Percentiles rank a stretch among this genome's conserved stretches.
These are phyloP conservation scores for Epinephelus fuscoguttatus DNA, from an alignment of 2,113 vertebrate genomes.

Conservation along the genomic window DNA sequence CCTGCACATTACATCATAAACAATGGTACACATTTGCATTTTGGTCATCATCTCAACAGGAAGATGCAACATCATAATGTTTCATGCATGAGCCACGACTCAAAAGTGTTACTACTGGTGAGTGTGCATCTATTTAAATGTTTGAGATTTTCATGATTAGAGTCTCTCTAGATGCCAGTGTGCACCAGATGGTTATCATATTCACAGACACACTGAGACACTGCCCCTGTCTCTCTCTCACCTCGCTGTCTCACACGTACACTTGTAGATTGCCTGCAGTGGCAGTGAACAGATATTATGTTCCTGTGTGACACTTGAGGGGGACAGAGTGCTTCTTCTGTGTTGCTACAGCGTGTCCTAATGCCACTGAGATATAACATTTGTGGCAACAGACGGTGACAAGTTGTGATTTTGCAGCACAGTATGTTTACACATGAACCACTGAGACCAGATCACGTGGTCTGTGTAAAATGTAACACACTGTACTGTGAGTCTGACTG, in stretches of 20 bases:
- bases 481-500: conserved; percentile 6
- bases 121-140: background rate
- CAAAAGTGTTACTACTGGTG: background rate
- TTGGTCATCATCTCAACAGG: background rate
- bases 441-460: conserved; percentile 2
- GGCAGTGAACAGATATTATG: conserved; percentile 35
- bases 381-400: conserved; percentile 35
- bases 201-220: conserved; percentile 1
- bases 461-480: conserved; percentile 4
- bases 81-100: conserved; percentile 1
- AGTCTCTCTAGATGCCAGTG: conserved; percentile 16
- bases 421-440: conserved; percentile 32
- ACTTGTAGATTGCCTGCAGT: conserved; percentile 26
- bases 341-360: conserved; percentile 30
- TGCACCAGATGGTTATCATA: conserved; percentile 35
- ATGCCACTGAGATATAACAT: conserved; percentile 49
- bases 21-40: background rate
- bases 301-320: conserved; percentile 33
- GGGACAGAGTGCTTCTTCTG: conserved; percentile 16
- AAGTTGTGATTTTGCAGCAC: conserved; percentile 44
- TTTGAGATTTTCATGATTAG: conserved; percentile 21
- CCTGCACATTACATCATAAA: background rate
- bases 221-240: conserved; percentile 20
- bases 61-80: background rate
- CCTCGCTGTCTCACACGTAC: conserved; percentile 37